Evolutionary conservation across 1,140 invertebrate genomes (phyloP).

Genomic region (Pararge aegeria): DNA sequence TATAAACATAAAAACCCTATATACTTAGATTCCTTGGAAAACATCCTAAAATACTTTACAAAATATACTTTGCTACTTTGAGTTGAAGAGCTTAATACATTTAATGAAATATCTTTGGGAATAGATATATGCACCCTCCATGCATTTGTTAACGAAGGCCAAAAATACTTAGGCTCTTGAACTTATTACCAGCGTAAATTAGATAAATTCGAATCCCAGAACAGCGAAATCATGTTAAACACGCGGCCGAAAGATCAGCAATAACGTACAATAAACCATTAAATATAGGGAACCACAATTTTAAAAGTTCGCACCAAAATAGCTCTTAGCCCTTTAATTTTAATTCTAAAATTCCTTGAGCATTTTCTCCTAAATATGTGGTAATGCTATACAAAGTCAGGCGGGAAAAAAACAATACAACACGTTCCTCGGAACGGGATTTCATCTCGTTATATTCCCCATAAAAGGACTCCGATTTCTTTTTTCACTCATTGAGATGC

Average conservation of each 20-base stretch:
- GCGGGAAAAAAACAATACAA: conserved; percentile 58
- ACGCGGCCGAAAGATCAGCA: conserved; percentile 43
- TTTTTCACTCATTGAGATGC: conserved; percentile 39
- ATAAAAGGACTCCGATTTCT: conserved; percentile 56
- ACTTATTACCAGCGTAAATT: conserved; percentile 45
- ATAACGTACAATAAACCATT: conserved; percentile 37
- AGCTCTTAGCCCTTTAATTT: conserved; percentile 4
- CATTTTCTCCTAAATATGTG: conserved; percentile 39
- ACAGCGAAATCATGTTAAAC: conserved; percentile 59
- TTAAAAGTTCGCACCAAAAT: conserved; percentile 4
- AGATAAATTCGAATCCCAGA: conserved; percentile 32
- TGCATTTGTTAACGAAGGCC: too few relatives aligned
- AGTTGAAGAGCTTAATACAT: too few relatives aligned
- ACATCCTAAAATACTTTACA: too few relatives aligned
- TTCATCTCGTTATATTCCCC: conserved; percentile 60
- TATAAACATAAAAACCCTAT: too few relatives aligned
- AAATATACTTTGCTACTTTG: too few relatives aligned
- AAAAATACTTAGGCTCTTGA: conserved; percentile 54
- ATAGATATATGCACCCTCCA: too few relatives aligned
- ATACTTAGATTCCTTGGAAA: too few relatives aligned
- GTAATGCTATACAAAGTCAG: conserved; percentile 43
- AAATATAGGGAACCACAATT: conserved; percentile 16
- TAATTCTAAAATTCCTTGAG: conserved; percentile 12
- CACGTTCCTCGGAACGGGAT: conserved; percentile 49
- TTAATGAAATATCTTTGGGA: too few relatives aligned